Evolutionary conservation across 1,140 invertebrate genomes (phyloP).

Genomic region (Atopsyche davidsoni): DNA sequence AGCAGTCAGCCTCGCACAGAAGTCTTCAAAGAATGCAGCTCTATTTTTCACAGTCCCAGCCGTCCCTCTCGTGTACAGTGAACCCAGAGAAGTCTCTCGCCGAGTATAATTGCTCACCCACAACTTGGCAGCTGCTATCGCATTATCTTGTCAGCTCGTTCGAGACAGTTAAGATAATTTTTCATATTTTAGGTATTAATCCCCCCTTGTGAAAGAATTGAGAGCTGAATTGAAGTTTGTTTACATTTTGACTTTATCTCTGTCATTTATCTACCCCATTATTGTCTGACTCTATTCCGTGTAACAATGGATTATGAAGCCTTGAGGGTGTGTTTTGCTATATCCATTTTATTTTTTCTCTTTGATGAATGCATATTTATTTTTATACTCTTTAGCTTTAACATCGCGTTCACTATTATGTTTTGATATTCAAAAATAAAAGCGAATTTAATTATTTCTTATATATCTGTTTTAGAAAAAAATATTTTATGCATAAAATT

Average conservation of each 20-base stretch:
- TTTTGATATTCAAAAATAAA: background rate
- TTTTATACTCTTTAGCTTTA: background rate
- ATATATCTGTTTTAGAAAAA: no score
- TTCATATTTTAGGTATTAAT: constrained; percentile 15
- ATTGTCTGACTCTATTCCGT: constrained; percentile 7
- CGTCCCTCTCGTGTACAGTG: background rate
- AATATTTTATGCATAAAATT: no score
- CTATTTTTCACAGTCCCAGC: constrained; percentile 9
- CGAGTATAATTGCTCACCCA: constrained; percentile 4
- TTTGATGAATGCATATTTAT: no score
- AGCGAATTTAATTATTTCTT: background rate
- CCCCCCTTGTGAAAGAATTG: background rate
- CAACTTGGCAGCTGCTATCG: background rate
- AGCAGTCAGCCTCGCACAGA: no score
- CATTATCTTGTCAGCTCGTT: constrained; percentile 24
- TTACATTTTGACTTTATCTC: constrained; percentile 22
- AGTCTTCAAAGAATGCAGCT: constrained; percentile 2
- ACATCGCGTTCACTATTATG: background rate
- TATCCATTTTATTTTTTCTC: no score
- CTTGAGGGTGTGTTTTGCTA: no score
- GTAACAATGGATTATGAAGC: no score
- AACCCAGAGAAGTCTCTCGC: background rate
- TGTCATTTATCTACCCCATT: constrained; percentile 20
- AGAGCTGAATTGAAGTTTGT: constrained; percentile 23
- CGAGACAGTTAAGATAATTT: constrained; percentile 17